Evolutionary conservation across 2,113 vertebrate genomes (phyloP).

Genomic region (Myotis lucifugus): DNA sequence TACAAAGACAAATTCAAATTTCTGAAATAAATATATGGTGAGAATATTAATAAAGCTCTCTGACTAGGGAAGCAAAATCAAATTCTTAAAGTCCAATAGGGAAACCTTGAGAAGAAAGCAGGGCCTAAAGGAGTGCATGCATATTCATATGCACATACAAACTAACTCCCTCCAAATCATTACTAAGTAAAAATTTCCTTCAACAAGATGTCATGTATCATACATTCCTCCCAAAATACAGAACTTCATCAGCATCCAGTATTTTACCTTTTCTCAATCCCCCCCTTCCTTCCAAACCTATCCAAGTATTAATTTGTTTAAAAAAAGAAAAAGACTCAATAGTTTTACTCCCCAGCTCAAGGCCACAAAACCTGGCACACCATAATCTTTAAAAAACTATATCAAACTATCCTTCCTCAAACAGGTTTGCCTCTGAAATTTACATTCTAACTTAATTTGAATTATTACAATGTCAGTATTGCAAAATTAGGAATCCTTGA

Average conservation of each 20-base stretch:
- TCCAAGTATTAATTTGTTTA: background rate
- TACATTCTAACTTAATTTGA: slow-evolving; percentile 21
- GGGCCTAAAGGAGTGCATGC: background rate
- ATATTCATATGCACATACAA: background rate
- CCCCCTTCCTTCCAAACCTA: background rate
- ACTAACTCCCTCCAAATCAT: background rate
- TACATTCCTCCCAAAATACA: slow-evolving; percentile 37
- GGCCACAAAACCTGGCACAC: background rate
- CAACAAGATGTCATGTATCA: slow-evolving; percentile 18
- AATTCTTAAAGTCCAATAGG: slow-evolving; percentile 48
- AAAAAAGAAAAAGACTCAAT: background rate
- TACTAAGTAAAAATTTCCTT: slow-evolving; percentile 50
- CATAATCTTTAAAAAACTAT: background rate
- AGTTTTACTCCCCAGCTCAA: slow-evolving; percentile 4
- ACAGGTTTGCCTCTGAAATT: slow-evolving; percentile 16
- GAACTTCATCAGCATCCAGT: slow-evolving; percentile 27
- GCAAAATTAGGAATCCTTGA: slow-evolving; percentile 31
- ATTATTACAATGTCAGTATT: slow-evolving; percentile 18
- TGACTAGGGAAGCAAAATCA: slow-evolving; percentile 48
- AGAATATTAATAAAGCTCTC: slow-evolving; percentile 54
- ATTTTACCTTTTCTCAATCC: slow-evolving; percentile 48
- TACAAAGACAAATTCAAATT: slow-evolving; percentile 51
- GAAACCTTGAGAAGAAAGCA: slow-evolving; percentile 16
- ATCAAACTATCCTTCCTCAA: background rate
- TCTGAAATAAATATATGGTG: slow-evolving; percentile 35